Evolutionary conservation across 1,140 invertebrate species (phyloP).

Genomic region (Temnothorax curvispinosus): DNA sequence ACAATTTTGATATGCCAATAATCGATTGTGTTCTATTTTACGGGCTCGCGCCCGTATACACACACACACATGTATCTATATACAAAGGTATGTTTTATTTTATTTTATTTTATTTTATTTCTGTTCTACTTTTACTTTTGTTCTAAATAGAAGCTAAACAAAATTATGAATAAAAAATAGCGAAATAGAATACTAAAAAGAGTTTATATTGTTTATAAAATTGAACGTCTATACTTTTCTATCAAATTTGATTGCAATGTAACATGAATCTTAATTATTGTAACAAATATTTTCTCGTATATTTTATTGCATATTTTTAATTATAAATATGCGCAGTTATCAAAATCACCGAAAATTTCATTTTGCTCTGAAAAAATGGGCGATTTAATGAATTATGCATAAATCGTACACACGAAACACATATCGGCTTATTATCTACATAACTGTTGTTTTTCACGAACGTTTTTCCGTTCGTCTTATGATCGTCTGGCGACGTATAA

Average conservation of each 20-base stretch:
- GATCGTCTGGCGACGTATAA: slow-evolving; percentile 40
- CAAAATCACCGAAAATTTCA: neutral
- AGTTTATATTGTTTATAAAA: neutral
- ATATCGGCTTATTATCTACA: slow-evolving; percentile 1
- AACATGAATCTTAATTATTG: neutral
- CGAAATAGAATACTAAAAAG: neutral
- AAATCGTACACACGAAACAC: slow-evolving; percentile 26
- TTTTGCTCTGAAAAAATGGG: neutral
- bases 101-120: slow-evolving; percentile 43
- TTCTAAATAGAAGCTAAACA: neutral
- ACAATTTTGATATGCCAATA: slow-evolving; percentile 6
- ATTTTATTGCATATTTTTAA: neutral
- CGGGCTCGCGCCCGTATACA: neutral
- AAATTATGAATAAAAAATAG: neutral
- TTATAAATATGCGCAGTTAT: neutral
- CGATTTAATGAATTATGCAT: slow-evolving; percentile 8
- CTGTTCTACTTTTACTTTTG: neutral
- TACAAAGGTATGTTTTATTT: neutral
- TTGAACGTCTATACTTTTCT: neutral
- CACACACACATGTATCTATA: neutral
- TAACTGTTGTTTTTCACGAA: neutral
- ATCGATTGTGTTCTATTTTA: slow-evolving; percentile 19
- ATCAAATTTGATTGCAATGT: neutral
- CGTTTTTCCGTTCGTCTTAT: slow-evolving; percentile 38
- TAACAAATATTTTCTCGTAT: neutral